Percentiles rank a stretch among this genome's conserved stretches.
These are phyloP conservation scores for Aricia artaxerxes DNA, from an alignment of 2,888 invertebrate genomes.

Conservation along the genomic window DNA sequence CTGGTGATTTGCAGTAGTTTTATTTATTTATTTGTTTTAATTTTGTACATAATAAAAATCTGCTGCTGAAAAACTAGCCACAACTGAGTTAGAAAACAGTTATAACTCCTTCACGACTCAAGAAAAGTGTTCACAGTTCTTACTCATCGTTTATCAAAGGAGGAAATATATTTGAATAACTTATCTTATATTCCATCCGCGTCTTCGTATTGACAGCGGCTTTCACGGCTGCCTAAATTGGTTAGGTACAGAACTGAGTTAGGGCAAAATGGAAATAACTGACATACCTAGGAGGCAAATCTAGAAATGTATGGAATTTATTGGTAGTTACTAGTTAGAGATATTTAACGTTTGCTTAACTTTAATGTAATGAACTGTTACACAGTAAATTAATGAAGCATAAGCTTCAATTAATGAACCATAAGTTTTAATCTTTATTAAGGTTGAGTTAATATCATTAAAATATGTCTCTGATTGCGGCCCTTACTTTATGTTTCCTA, in stretches of 20 bases:
- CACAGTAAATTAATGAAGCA: too few relatives aligned
- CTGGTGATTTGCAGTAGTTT: too few relatives aligned
- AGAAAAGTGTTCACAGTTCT: background rate
- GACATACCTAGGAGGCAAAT: background rate
- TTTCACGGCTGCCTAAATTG: background rate
- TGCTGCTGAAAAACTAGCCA: background rate
- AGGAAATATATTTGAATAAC: background rate
- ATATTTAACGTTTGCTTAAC: too few relatives aligned
- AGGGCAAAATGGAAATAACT: background rate
- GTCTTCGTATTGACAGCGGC: background rate
- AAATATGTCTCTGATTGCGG: too few relatives aligned
- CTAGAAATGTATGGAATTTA: background rate
- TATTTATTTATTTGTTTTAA: too few relatives aligned
- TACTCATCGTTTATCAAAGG: slow-evolving; percentile 2
- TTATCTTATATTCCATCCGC: background rate
- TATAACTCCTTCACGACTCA: background rate
- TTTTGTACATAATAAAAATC: too few relatives aligned
- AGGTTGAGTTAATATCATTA: too few relatives aligned
- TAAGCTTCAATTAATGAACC: too few relatives aligned
- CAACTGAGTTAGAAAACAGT: background rate
- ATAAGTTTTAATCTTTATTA: too few relatives aligned
- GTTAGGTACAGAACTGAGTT: background rate
- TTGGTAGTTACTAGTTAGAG: too few relatives aligned
- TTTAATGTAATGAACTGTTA: too few relatives aligned
- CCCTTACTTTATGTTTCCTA: too few relatives aligned